Evolutionary conservation across 1,140 invertebrate species (phyloP).

Genomic region (Diabrotica undecimpunctata): DNA sequence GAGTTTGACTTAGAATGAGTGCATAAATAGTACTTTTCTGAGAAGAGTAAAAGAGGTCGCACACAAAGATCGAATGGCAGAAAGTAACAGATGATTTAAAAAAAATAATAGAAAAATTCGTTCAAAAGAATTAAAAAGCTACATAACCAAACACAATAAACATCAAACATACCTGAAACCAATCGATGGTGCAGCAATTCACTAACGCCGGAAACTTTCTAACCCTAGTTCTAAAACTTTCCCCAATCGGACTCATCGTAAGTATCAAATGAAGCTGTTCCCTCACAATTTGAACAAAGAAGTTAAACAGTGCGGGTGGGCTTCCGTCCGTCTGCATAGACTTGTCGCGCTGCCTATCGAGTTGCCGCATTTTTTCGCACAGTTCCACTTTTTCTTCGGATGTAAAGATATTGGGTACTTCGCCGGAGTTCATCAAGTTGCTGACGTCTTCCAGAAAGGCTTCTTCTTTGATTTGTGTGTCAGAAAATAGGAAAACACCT

Average conservation of each 20-base stretch:
- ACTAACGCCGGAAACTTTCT: slow-evolving; percentile 92
- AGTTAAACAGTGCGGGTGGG: slow-evolving; percentile 84
- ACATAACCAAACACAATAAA: slow-evolving; percentile 6
- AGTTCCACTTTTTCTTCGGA: slow-evolving; percentile 88
- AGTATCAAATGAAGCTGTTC: slow-evolving; percentile 92
- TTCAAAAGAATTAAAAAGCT: too few relatives aligned
- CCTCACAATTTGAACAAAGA: slow-evolving; percentile 84
- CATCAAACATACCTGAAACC: slow-evolving; percentile 77
- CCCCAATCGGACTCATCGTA: slow-evolving; percentile 90
- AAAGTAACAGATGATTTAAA: too few relatives aligned
- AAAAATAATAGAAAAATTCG: too few relatives aligned
- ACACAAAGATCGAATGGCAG: too few relatives aligned
- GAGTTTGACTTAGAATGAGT: too few relatives aligned
- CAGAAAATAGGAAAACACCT: slow-evolving; percentile 77
- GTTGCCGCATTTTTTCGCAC: slow-evolving; percentile 88
- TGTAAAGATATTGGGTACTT: slow-evolving; percentile 88
- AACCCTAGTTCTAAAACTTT: slow-evolving; percentile 78
- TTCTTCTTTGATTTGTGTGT: slow-evolving; percentile 80
- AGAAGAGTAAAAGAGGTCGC: too few relatives aligned
- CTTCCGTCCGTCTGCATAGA: slow-evolving; percentile 89
- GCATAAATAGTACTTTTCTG: too few relatives aligned
- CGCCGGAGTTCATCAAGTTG: slow-evolving; percentile 90
- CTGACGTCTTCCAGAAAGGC: slow-evolving; percentile 91
- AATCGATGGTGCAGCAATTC: slow-evolving; percentile 96
- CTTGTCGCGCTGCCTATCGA: slow-evolving; percentile 88